phyloP scores from a whole-genome alignment of 37 sponge, comb jelly and placozoan genomes.

The Tethya wilhelma region DNA sequence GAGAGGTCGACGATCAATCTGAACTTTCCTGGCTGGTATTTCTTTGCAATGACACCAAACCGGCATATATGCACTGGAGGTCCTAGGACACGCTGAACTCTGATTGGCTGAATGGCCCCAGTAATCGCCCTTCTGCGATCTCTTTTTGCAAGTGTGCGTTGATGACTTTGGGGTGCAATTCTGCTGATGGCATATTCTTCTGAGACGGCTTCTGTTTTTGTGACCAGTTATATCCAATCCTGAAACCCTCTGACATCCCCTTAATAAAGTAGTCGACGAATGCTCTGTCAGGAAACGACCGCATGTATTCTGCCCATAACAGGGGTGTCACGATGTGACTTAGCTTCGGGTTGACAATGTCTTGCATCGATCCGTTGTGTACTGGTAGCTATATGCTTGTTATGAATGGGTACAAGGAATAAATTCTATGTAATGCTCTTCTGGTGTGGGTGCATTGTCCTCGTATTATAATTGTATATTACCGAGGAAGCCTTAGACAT shows the following conservation, averaged over 20 bases:
- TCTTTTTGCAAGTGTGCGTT: not conserved
- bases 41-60: too few relatives aligned
- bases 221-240: not conserved
- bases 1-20: too few relatives aligned
- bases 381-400: too few relatives aligned
- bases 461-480: too few relatives aligned
- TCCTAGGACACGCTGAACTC: not conserved
- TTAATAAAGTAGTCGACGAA: not conserved
- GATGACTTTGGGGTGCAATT: not conserved
- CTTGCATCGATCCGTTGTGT: too few relatives aligned
- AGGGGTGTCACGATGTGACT: not conserved
- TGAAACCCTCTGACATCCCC: not conserved
- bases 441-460: too few relatives aligned
- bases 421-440: too few relatives aligned
- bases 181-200: not conserved
- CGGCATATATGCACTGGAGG: too few relatives aligned
- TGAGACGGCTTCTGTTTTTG: not conserved
- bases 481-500: too few relatives aligned
- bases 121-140: not conserved
- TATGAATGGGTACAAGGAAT: too few relatives aligned
- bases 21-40: too few relatives aligned
- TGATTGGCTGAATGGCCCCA: slow-evolving; percentile 1
- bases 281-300: not conserved
- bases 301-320: not conserved
- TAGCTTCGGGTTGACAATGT: not conserved